Conservation (phyloP, 2,888 invertebrate species). For the Sepiola atlantica region DNA sequence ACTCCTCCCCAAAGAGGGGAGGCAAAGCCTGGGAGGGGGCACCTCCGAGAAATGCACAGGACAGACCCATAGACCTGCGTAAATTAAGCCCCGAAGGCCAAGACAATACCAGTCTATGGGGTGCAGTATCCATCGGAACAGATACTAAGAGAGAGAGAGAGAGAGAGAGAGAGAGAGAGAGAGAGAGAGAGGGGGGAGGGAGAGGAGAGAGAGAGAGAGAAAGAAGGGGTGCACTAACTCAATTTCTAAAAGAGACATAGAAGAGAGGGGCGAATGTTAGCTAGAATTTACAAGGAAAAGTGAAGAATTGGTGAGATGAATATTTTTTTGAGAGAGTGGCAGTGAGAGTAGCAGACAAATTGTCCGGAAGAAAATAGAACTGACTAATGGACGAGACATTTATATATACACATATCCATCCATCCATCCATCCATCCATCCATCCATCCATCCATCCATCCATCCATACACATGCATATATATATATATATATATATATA, state of each 20-base stretch:
- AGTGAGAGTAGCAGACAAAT: neutral
- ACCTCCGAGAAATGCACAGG: too few relatives aligned
- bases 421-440: too few relatives aligned
- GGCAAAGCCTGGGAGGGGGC: too few relatives aligned
- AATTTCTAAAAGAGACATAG: neutral
- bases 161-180: neutral
- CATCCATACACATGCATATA: too few relatives aligned
- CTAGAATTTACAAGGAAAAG: too few relatives aligned
- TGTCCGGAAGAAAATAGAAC: neutral
- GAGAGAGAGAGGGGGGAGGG: neutral
- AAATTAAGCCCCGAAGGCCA: too few relatives aligned
- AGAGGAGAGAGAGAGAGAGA: neutral
- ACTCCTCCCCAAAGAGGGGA: too few relatives aligned
- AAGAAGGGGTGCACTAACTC: neutral
- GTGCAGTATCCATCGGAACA: neutral
- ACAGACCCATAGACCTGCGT: too few relatives aligned
- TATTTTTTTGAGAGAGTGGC: neutral
- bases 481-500: too few relatives aligned
- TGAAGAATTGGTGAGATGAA: neutral
- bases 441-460: too few relatives aligned
- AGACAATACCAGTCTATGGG: too few relatives aligned
- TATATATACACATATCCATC: too few relatives aligned
- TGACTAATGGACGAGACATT: neutral
- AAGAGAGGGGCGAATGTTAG: neutral
- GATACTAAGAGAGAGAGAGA: neutral